Base-by-base conservation (phyloP, 2,888 invertebrate species). In the Cataglyphis rosenhaueri region DNA sequence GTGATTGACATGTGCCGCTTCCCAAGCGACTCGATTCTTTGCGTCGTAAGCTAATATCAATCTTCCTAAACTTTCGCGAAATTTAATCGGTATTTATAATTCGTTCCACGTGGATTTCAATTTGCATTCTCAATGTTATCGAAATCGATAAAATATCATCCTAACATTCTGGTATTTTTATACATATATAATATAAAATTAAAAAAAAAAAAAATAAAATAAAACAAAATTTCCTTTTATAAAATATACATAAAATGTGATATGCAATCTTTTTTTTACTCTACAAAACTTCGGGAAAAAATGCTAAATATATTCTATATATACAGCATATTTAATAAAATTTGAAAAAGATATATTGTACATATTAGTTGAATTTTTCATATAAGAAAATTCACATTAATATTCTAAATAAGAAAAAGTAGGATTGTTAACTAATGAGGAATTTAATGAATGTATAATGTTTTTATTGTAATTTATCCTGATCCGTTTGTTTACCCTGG, bases 1-100 rank as follows among this genome's bases (percentile, higher is more conserved):
- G 88, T 84, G 85, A 87, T 85, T 44, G 79, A 85, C 85, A 81
- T 84, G 84, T 89, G 88, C 68, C 29, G 38, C 55, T 83, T 83
- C 62, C 68, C 64, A 44, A 64, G 59, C 18, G 57, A 78, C 18
- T n/a, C 57, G 78, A 71, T 79, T 62, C 15, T 15, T 44, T 29
- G 25, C 52, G n/a, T 68, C 62, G 57, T 38, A 44, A 44, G 59
- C 44, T n/a, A 52, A 57, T 48, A 75, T 48, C 48, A 41, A 76
- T 82, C 29, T 38, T 38, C 6, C 12, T 18, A 65, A 44, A 10
- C 0, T 29, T 38, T 15, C 25, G n/a, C 3, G 35, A 18, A 71
- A 41, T 59, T 38, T 15, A 32, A 78, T 55, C 21, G 15, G 29
- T 21, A 55, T 57, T 64, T 29, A 52, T 52, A 48, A 41, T 61